Percentiles rank a stretch among this genome's conserved stretches.
phyloP scores from a whole-genome alignment of 1,140 invertebrate species.

The Calephelis virginiensis region DNA sequence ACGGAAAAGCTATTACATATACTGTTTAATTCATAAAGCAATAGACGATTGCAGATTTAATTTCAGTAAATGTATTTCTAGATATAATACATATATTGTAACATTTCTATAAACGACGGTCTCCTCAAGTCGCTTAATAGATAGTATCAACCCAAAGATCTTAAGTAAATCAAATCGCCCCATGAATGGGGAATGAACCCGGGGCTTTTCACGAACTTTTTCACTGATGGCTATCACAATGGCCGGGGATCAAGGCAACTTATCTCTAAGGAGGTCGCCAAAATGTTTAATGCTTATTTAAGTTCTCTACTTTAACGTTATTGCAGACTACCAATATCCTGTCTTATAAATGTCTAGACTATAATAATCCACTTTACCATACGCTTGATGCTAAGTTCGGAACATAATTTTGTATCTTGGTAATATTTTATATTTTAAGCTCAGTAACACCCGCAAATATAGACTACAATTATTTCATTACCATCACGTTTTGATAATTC shows the following conservation, averaged over 20 bases:
- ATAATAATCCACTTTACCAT: constrained; percentile 42
- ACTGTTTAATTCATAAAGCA: too few species aligned
- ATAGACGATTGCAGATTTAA: too few species aligned
- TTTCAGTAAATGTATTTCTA: background rate
- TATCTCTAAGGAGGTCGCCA: constrained; percentile 57
- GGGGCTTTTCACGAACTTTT: constrained; percentile 68
- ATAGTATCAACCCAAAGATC: constrained; percentile 71
- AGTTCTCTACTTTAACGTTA: constrained; percentile 56
- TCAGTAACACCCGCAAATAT: too few species aligned
- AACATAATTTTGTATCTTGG: too few species aligned
- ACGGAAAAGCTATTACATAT: too few species aligned
- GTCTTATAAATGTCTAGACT: constrained; percentile 43
- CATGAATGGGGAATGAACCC: constrained; percentile 74
- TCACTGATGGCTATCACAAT: constrained; percentile 73
- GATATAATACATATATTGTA: background rate
- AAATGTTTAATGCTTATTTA: constrained; percentile 75
- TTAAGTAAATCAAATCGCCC: constrained; percentile 78
- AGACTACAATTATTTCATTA: too few species aligned
- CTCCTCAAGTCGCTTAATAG: constrained; percentile 62
- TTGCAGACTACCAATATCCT: constrained; percentile 26
- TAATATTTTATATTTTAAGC: too few species aligned
- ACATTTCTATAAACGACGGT: constrained; percentile 51
- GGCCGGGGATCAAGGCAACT: constrained; percentile 68
- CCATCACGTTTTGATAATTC: too few species aligned
- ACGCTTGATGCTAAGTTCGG: background rate